Base-by-base conservation (phyloP, 2,888 invertebrate genomes). In the Pollenia angustigena region DNA sequence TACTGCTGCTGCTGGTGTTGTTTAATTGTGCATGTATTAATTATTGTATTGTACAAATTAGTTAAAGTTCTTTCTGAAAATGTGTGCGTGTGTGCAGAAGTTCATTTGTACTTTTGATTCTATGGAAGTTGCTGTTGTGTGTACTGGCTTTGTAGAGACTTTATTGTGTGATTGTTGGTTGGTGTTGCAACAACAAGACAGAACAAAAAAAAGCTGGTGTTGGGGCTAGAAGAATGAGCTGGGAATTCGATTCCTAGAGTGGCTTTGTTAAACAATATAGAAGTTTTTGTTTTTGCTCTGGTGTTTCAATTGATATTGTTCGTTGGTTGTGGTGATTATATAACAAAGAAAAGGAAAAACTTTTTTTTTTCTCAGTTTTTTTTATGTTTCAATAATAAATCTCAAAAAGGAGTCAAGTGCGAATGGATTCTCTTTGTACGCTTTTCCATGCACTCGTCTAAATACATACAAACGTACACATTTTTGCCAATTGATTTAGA, bases 11-110 rank as follows among this genome's bases (percentile, higher is more conserved):
- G 8, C 12, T 18, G n/a, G n/a, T n/a, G 66, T 50, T 74, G 78
- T 74, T 85, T 54, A 85, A 79, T 74, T 85, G 81, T 69, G 78
- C 79, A 75, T 85, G 74, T 40, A 85, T 81, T 81, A 85, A 81
- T 85, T 81, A 72, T 81, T 66, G 72, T 72, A 78, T 72, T 32
- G 32, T 6, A 6, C 1, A 32, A 6, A 66, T 60, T 76, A 48
- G 40, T 62, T 58, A 56, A 50, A 75, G 58, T 48, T 23, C 16
- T 62, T 32, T 32, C 32, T 32, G 32, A 32, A 32, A 32, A 32
- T 75, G 42, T 68, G 40, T 64, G n/a, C 0, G 44, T 23, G 54
- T 54, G 12, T 44, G 68, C 10, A 48, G 16, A 32, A 32, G 32
- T 32, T 32, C 32, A n/a, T 46, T 14, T 64, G 2, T 71, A 16